Conservation (phyloP, 2,888 invertebrate genomes). For the Drosophila cracens region DNA sequence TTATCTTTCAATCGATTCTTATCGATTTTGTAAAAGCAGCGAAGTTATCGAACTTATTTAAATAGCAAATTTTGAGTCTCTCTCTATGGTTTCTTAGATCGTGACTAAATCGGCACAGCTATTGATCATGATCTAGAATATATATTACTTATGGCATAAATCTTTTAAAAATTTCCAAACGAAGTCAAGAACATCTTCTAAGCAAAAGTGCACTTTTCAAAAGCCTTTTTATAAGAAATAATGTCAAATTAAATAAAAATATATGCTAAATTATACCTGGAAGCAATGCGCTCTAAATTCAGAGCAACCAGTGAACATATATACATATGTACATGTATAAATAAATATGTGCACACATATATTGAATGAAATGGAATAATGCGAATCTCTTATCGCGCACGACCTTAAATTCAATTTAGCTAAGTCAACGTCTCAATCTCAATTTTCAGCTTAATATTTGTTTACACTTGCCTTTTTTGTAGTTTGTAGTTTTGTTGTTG, state of each 20-base stretch:
- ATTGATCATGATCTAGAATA: background rate
- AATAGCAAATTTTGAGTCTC: background rate
- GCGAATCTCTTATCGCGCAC: conserved; percentile 71
- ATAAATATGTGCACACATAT: conserved; percentile 11
- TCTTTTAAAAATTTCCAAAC: background rate
- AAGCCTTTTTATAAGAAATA: background rate
- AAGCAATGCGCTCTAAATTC: background rate
- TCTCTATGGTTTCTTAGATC: background rate
- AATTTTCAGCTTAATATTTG: conserved; percentile 53
- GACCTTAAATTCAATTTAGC: conserved; percentile 81
- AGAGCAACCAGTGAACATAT: background rate
- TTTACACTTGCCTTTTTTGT: conserved; percentile 54
- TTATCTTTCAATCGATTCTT: background rate
- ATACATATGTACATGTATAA: background rate
- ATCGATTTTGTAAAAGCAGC: background rate
- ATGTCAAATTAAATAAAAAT: background rate
- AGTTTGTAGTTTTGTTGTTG: background rate
- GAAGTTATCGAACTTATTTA: background rate
- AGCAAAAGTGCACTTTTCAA: background rate
- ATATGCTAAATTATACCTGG: background rate
- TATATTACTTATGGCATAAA: background rate
- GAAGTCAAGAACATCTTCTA: background rate
- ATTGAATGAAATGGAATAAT: conserved; percentile 64
- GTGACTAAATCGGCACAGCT: background rate
- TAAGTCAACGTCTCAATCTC: conserved; percentile 55